A percentile compares a stretch with the other conserved stretches of the same genome.
phyloP scores from a whole-genome alignment of 2,888 invertebrate genomes.

The Andrena trimmerana region DNA sequence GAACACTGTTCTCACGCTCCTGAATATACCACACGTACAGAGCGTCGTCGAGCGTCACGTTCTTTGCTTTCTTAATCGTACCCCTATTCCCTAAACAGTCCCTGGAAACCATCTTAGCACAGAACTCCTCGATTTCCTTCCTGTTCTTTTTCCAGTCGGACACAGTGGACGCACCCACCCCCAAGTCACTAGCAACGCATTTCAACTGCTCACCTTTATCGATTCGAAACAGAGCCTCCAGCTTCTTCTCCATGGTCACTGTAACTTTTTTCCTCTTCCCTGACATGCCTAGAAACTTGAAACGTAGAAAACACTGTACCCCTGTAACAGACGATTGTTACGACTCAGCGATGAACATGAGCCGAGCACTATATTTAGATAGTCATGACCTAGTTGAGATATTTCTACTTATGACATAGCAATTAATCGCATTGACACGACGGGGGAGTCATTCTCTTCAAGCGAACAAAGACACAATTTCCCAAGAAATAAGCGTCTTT shows the following conservation, averaged over 20 bases:
- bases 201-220: constrained; percentile 34
- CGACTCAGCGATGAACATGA: background rate
- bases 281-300: constrained; percentile 31
- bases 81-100: constrained; percentile 35
- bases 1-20: constrained; percentile 11
- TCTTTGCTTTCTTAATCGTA: constrained; percentile 31
- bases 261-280: constrained; percentile 44
- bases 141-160: constrained; percentile 41
- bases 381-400: constrained; percentile 29
- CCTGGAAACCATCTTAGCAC: constrained; percentile 39
- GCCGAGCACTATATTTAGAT: constrained; percentile 7
- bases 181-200: constrained; percentile 25
- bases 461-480: constrained; percentile 11
- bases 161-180: constrained; percentile 31
- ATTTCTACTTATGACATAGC: constrained; percentile 17
- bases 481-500: background rate
- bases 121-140: constrained; percentile 37
- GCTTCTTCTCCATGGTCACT: constrained; percentile 37
- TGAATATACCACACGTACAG: constrained; percentile 31
- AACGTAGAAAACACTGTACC: constrained; percentile 14
- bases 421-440: constrained; percentile 32
- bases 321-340: constrained; percentile 19
- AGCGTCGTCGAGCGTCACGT: constrained; percentile 37
- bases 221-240: constrained; percentile 27
- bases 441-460: background rate